These are phyloP conservation scores for Rhynchophorus ferrugineus DNA, from an alignment of 1,140 invertebrate genomes.

Conservation along the genomic window DNA sequence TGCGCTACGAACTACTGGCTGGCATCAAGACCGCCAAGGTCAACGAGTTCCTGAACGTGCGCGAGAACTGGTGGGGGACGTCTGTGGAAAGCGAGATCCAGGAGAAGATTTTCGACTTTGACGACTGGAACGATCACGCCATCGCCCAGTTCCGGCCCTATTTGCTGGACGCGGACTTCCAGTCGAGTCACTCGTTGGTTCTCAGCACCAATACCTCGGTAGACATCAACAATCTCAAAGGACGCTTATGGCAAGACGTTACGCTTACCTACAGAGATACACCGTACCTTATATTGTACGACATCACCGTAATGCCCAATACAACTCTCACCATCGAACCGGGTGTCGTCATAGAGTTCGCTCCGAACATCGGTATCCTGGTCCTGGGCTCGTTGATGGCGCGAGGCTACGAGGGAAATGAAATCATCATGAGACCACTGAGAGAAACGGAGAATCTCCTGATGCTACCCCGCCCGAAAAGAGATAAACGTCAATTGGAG, in stretches of 20 bases:
- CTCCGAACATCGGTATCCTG: slow-evolving; percentile 93
- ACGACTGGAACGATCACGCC: slow-evolving; percentile 98
- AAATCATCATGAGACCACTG: slow-evolving; percentile 78
- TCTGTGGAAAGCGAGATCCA: slow-evolving; percentile 62
- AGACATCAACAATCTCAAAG: slow-evolving; percentile 70
- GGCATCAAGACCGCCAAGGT: slow-evolving; percentile 83
- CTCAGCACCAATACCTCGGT: slow-evolving; percentile 48
- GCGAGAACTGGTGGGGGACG: slow-evolving; percentile 95
- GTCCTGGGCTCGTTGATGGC: slow-evolving; percentile 89
- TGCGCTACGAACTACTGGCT: slow-evolving; percentile 89
- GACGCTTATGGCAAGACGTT: slow-evolving; percentile 69
- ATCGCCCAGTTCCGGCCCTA: slow-evolving; percentile 85
- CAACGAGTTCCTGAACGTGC: slow-evolving; percentile 79
- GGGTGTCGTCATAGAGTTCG: slow-evolving; percentile 89
- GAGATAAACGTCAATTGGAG: slow-evolving; percentile 44
- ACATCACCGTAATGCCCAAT: slow-evolving; percentile 95
- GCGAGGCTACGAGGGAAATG: slow-evolving; percentile 65
- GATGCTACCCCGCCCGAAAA: slow-evolving; percentile 15
- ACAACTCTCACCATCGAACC: slow-evolving; percentile 78
- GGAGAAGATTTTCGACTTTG: slow-evolving; percentile 93
- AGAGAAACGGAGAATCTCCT: slow-evolving; percentile 37
- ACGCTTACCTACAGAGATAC: slow-evolving; percentile 55
- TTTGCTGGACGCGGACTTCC: slow-evolving; percentile 66
- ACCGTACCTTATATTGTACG: slow-evolving; percentile 80
- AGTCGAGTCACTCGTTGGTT: slow-evolving; percentile 65